Percentiles rank a stretch among this genome's conserved stretches.
Conservation (phyloP, 2,888 invertebrate genomes). For the Cenopis cana region DNA sequence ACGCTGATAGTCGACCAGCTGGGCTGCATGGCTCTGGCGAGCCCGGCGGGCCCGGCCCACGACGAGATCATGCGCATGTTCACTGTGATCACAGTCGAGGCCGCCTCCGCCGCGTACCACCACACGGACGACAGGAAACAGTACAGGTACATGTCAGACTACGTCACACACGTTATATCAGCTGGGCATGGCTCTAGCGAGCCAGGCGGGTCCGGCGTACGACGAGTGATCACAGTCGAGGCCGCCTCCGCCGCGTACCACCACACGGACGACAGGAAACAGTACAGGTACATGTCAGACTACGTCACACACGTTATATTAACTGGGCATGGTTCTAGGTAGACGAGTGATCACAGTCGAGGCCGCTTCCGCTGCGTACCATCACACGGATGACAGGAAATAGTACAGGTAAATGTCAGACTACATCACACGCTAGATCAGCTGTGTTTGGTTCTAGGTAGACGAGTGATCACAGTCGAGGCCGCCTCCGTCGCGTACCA, state of each 20-base stretch:
- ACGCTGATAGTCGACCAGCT: constrained; percentile 98
- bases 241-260: constrained; percentile 89
- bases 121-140: constrained; percentile 77
- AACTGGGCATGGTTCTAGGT: no score
- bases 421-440: no score
- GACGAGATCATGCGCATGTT: constrained; percentile 99
- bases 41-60: constrained; percentile 92
- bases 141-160: constrained; percentile 57
- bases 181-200: not conserved
- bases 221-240: constrained; percentile 92
- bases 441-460: no score
- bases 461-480: no score
- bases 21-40: constrained; percentile 98
- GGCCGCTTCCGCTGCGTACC: no score
- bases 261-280: constrained; percentile 75
- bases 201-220: not conserved
- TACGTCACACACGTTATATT: no score
- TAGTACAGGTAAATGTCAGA: no score
- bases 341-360: no score
- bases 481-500: no score
- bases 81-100: constrained; percentile 96
- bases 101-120: constrained; percentile 88
- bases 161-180: not conserved
- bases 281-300: constrained; percentile 72
- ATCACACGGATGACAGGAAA: no score